Conservation (phyloP, 2,797 vertebrate species). For the Scyliorhinus canicula region DNA sequence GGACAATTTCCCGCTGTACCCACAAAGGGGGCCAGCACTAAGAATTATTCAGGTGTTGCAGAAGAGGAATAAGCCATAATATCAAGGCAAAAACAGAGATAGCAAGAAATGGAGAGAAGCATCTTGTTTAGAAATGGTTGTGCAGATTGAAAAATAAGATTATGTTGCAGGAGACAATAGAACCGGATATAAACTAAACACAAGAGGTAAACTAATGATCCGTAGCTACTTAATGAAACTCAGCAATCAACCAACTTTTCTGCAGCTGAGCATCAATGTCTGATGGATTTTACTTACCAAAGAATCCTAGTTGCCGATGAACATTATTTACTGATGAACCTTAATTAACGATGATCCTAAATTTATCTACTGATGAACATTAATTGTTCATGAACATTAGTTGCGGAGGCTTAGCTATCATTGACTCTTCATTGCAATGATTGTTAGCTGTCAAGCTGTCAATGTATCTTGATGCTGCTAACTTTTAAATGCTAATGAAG, state of each 20-base stretch:
- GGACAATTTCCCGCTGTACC: background rate
- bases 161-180: background rate
- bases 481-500: background rate
- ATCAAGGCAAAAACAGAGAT: background rate
- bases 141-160: background rate
- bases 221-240: background rate
- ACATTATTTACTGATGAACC: background rate
- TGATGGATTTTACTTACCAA: background rate
- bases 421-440: background rate
- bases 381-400: no score
- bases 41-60: slow-evolving; percentile 6
- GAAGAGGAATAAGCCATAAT: background rate
- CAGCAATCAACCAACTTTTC: background rate
- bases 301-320: background rate
- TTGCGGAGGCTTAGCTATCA: background rate
- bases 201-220: background rate
- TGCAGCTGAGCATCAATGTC: no score
- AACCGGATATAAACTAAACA: background rate
- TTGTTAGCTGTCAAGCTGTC: background rate
- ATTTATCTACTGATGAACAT: background rate
- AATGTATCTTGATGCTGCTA: background rate
- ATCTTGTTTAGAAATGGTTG: background rate
- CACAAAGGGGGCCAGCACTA: background rate
- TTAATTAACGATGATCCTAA: background rate
- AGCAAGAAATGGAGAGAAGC: background rate